Evolutionary conservation across 1,140 invertebrate species (phyloP).

Genomic region (Ooceraea biroi): DNA sequence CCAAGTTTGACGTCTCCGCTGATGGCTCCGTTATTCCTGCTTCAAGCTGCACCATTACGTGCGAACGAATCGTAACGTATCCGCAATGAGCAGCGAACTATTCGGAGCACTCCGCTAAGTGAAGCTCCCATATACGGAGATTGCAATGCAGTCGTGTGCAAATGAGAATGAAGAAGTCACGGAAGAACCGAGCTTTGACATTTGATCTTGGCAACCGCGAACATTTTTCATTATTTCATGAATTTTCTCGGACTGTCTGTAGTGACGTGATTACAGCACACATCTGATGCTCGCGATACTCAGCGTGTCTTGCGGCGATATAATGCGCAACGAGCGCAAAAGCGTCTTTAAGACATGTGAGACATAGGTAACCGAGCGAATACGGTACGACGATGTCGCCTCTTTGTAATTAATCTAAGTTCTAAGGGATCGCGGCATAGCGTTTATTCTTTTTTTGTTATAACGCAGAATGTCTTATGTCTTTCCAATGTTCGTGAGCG

Average conservation of each 20-base stretch:
- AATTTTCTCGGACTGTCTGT: conserved; percentile 60
- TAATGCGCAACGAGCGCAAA: background rate
- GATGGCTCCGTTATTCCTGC: conserved; percentile 13
- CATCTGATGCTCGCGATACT: conserved; percentile 16
- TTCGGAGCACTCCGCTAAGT: conserved; percentile 3
- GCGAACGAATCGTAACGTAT: conserved; percentile 46
- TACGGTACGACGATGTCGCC: too few species aligned
- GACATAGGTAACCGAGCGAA: too few species aligned
- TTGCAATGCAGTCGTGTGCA: conserved; percentile 28
- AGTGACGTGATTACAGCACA: conserved; percentile 18
- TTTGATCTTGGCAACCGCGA: conserved; percentile 58
- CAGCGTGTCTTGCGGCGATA: background rate
- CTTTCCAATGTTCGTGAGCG: too few species aligned
- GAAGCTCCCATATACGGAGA: background rate
- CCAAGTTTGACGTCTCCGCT: conserved; percentile 25
- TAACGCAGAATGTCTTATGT: too few species aligned
- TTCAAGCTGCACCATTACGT: background rate
- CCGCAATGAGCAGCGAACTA: conserved; percentile 33
- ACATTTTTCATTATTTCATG: conserved; percentile 67
- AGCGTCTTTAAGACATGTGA: background rate
- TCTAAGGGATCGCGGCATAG: too few species aligned
- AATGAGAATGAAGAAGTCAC: conserved; percentile 7
- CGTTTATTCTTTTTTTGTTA: too few species aligned
- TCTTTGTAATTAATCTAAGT: too few species aligned
- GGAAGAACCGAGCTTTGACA: conserved; percentile 64